Conservation (phyloP, 2,797 vertebrate species). For the Neosilurus hyrtlii region DNA sequence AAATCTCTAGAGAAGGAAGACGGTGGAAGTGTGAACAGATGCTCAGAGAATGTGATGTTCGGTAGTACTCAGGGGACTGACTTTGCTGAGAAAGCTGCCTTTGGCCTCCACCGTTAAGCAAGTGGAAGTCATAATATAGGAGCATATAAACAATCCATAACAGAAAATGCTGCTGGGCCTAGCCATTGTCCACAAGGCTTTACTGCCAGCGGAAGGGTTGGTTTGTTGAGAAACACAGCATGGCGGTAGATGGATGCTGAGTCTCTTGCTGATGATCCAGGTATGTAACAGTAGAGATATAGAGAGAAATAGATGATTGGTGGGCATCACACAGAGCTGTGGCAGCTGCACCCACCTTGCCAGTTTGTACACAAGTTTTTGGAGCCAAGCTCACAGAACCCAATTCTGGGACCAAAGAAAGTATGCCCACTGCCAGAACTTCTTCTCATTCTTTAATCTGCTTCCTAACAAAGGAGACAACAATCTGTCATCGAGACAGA, state of each 20-base stretch:
- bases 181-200: slow-evolving; percentile 23
- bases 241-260: not conserved
- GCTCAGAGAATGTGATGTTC: slow-evolving; percentile 31
- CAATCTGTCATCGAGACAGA: slow-evolving; percentile 10
- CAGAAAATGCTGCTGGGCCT: slow-evolving; percentile 37
- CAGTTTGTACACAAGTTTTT: slow-evolving; percentile 18
- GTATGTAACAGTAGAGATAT: not conserved
- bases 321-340: slow-evolving; percentile 27
- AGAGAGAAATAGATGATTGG: slow-evolving; percentile 5
- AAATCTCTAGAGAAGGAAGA: slow-evolving; percentile 21
- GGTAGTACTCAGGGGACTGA: not conserved
- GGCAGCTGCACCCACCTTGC: slow-evolving; percentile 35
- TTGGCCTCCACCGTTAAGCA: slow-evolving; percentile 16
- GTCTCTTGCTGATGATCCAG: not conserved
- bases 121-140: slow-evolving; percentile 35
- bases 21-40: slow-evolving; percentile 19
- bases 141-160: slow-evolving; percentile 35
- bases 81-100: slow-evolving; percentile 12
- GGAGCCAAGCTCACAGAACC: slow-evolving; percentile 3
- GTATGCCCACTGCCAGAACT: slow-evolving; percentile 11
- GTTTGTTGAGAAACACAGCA: slow-evolving; percentile 33
- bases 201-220: slow-evolving; percentile 21
- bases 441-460: slow-evolving; percentile 4
- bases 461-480: slow-evolving; percentile 5
- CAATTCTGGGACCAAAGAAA: slow-evolving; percentile 11